Evolutionary conservation across 2,888 invertebrate genomes (phyloP).

Genomic region (Diarsia dahlii): DNA sequence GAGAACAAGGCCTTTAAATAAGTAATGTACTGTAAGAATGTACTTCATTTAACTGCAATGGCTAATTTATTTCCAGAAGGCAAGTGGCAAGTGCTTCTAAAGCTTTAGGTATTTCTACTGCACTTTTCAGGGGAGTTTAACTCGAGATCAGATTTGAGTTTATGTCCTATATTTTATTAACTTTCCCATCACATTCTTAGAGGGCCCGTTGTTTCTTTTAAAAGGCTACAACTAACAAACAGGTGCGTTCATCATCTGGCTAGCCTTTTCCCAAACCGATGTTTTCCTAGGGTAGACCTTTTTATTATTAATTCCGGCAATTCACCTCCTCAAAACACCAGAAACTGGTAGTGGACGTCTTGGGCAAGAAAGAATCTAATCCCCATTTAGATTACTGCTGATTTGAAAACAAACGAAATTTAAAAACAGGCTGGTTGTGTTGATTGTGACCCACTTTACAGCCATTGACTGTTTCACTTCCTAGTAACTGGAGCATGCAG

Average conservation of each 20-base stretch:
- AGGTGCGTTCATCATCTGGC: no score
- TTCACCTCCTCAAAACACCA: background rate
- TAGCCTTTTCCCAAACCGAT: no score
- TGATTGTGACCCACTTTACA: constrained; percentile 12
- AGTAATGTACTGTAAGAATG: background rate
- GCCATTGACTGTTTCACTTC: constrained; percentile 11
- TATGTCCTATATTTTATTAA: no score
- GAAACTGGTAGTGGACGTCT: background rate
- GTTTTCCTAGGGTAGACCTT: no score
- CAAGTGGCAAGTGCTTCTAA: background rate
- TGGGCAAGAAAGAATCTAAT: background rate
- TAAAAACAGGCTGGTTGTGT: background rate
- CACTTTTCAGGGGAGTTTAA: background rate
- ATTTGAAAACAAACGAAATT: constrained; percentile 4
- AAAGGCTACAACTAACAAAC: no score
- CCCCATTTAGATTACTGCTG: background rate
- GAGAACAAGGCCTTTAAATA: constrained; percentile 37
- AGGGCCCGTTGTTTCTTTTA: no score
- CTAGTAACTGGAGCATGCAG: constrained; percentile 41
- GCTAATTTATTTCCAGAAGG: background rate
- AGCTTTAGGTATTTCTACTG: background rate
- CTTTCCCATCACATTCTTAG: no score
- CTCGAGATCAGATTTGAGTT: no score
- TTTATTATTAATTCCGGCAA: background rate
- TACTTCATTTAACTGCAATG: background rate